A percentile compares a stretch with the other conserved stretches of the same genome.
phyloP scores from a whole-genome alignment of 2,888 invertebrate species.

The Drosophila melanosoma region DNA sequence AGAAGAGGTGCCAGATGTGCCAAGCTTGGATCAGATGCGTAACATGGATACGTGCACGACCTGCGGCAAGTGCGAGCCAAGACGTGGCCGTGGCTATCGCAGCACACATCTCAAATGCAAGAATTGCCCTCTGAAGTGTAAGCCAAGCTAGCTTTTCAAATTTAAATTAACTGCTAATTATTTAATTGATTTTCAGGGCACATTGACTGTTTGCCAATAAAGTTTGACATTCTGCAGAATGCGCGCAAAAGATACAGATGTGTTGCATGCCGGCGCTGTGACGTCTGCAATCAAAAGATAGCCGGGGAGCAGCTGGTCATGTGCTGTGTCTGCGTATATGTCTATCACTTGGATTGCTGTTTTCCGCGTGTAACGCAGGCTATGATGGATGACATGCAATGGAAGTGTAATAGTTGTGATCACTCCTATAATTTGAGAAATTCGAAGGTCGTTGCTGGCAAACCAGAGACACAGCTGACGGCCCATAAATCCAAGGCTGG shows the following conservation, averaged over 20 bases:
- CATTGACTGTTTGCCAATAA: conserved; percentile 69
- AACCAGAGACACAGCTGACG: conserved; percentile 4
- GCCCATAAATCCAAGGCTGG: conserved; percentile 50
- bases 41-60: conserved; percentile 67
- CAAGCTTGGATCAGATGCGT: conserved; percentile 21
- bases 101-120: conserved; percentile 79
- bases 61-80: conserved; percentile 74
- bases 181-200: conserved; percentile 63
- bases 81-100: conserved; percentile 76
- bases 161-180: neutral
- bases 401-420: conserved; percentile 90
- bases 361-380: conserved; percentile 88
- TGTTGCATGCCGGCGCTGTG: conserved; percentile 95
- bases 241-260: conserved; percentile 90
- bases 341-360: conserved; percentile 93
- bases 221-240: conserved; percentile 70
- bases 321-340: conserved; percentile 93
- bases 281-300: conserved; percentile 72
- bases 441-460: conserved; percentile 1
- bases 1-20: neutral
- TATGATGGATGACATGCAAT: conserved; percentile 86
- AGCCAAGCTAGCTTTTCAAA: conserved; percentile 7
- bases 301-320: conserved; percentile 89
- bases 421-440: conserved; percentile 21
- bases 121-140: conserved; percentile 75